Conservation (phyloP, 2,797 vertebrate genomes). For the Morus bassanus region DNA sequence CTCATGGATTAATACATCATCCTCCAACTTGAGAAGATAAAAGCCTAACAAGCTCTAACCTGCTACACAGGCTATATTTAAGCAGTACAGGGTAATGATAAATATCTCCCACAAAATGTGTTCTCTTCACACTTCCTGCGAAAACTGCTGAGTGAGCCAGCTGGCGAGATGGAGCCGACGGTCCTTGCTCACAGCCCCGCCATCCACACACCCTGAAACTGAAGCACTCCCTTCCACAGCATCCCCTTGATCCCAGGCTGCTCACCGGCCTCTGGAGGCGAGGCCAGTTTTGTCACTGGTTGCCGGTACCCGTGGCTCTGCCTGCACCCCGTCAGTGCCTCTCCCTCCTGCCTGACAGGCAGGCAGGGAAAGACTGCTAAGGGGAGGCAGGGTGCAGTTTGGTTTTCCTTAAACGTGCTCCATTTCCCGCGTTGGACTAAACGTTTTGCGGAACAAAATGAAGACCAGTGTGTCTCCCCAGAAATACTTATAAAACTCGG, state of each 20-base stretch:
- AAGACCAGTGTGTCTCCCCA: background rate
- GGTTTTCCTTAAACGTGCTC: background rate
- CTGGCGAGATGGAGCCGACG: slow-evolving; percentile 4
- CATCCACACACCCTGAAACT: background rate
- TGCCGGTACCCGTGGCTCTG: accelerated
- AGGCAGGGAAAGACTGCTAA: background rate
- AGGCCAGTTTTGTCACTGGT: accelerated
- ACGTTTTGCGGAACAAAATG: background rate
- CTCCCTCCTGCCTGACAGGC: background rate
- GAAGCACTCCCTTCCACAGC: background rate
- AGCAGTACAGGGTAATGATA: slow-evolving; percentile 62
- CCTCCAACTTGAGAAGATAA: slow-evolving; percentile 63
- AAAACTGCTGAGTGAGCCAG: slow-evolving; percentile 61
- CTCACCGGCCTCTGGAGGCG: background rate
- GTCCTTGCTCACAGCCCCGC: background rate
- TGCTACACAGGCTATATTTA: slow-evolving; percentile 66
- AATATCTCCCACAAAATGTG: slow-evolving; percentile 59
- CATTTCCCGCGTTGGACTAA: accelerated
- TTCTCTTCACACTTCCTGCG: slow-evolving; percentile 62
- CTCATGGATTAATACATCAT: slow-evolving; percentile 66
- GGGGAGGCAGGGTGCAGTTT: background rate
- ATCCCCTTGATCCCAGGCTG: accelerated
- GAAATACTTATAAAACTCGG: background rate
- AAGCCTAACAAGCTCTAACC: slow-evolving; percentile 70
- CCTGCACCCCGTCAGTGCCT: background rate